Evolutionary conservation across 35 echinoderm and acorn worm genomes (phyloP), one percentile per base, ranked within the genome.

Genomic region (Lytechinus pictus): DNA sequence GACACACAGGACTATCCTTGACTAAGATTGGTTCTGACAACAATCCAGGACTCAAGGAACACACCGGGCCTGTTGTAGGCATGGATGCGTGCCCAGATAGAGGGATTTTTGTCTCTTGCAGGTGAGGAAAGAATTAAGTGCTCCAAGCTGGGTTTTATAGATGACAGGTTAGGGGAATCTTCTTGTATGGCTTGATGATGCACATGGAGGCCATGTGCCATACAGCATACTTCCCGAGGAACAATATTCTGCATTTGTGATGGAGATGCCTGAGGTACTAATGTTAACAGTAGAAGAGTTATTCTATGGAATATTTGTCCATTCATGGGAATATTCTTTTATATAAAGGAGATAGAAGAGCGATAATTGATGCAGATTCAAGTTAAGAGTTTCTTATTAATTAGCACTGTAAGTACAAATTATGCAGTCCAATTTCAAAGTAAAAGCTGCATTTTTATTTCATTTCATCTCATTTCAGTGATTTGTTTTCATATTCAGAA

Each of bases 71-170:
- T 54, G 97, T 99, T 13, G 60, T 98, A 1, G 95, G 94, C 55
- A 96, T 98, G 72, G 97, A 98, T 52, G 94, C 98, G 13, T 99
- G 98, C 54, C 66, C 86, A 11, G 51, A 52, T 13, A 86, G 97
- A 6, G 90, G 94, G 14, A 97, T 99, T 14, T 97, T 97, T 92
- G 93, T 97, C n/a, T 94, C 98, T 13, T 99, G 98, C 96, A 98
- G 98, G 98, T 99, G 57, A 95, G 87, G 55, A 79, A 79, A 79
- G 66, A 13, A 11, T 71, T 6, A 71, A 21, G 3, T 19, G 21
- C 19, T 79, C 2, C 19, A 79, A 79, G 12, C 33, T 44, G 2
- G 33, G 33, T 1, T 79, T 7, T 79, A 24, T 79, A 79, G n/a
- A 79, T 19, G 14, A 79, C 66, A 24, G 19, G 7, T 24, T 16